Percentiles rank a stretch among this genome's conserved stretches.
Conservation (phyloP, 2,113 vertebrate species). For the Spheniscus mendiculus region DNA sequence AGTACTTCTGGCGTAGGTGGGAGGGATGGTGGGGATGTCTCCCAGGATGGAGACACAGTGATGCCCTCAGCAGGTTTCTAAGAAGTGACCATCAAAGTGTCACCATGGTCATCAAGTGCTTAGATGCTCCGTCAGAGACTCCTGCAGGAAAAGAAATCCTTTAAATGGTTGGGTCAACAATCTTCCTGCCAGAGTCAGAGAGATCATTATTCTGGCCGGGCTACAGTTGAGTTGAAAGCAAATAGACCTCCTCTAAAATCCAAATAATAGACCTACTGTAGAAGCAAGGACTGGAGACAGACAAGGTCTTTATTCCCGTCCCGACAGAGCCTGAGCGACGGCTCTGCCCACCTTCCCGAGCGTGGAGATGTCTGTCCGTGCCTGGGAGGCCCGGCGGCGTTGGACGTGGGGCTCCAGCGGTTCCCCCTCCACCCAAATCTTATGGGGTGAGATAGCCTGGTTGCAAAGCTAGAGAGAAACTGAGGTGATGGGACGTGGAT, state of each 20-base stretch:
- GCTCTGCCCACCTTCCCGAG: not conserved
- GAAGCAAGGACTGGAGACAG: not conserved
- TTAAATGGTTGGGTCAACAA: not conserved
- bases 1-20: not conserved
- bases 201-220: not conserved
- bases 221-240: not conserved
- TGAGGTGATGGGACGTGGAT: not conserved
- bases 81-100: not conserved
- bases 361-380: rapidly evolving
- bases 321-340: rapidly evolving
- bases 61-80: not conserved
- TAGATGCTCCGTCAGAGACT: not conserved
- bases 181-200: not conserved
- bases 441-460: not conserved
- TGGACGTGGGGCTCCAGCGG: not conserved
- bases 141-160: not conserved
- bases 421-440: not conserved
- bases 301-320: not conserved
- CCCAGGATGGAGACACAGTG: not conserved
- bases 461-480: not conserved
- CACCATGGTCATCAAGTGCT: rapidly evolving
- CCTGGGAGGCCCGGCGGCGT: rapidly evolving
- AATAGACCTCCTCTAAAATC: constrained; percentile 7
- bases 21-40: not conserved
- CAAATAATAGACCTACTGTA: constrained; percentile 24